Evolutionary conservation across 2,797 vertebrate species (phyloP).

Genomic region (Oceanodroma leucorhoa): DNA sequence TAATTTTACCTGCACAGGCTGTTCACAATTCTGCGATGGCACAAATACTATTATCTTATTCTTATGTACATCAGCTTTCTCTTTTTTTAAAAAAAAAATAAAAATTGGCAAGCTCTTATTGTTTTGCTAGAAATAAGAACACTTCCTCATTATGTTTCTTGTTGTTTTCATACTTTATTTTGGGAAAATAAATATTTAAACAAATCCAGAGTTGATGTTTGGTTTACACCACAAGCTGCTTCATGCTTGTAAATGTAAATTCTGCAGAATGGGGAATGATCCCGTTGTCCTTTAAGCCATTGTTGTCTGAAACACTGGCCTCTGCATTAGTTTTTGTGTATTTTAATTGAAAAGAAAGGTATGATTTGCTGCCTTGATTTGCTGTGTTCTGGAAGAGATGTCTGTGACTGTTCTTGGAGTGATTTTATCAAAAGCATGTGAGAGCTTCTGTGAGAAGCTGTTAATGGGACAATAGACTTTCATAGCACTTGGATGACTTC

Average conservation of each 20-base stretch:
- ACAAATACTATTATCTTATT: background rate
- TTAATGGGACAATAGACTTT: background rate
- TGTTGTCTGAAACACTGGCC: background rate
- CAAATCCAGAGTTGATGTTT: background rate
- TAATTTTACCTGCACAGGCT: background rate
- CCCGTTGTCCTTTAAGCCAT: background rate
- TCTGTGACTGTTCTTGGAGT: background rate
- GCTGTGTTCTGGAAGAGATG: background rate
- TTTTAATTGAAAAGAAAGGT: background rate
- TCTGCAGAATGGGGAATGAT: background rate
- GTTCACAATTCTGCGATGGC: background rate
- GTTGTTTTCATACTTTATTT: background rate
- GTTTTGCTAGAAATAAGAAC: background rate
- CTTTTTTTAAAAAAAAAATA: background rate
- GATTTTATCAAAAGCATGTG: background rate
- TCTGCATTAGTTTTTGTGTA: background rate
- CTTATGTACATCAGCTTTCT: background rate
- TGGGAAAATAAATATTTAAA: background rate
- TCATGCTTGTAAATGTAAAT: background rate
- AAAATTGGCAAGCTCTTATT: background rate
- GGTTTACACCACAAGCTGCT: background rate
- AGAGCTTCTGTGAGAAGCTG: background rate
- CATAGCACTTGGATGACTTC: background rate
- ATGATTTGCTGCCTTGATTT: background rate
- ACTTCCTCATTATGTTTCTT: background rate